A percentile compares a stretch with the other conserved stretches of the same genome.
Evolutionary conservation across 2,797 vertebrate genomes (phyloP).

Genomic region (Tiaroga cobitis): DNA sequence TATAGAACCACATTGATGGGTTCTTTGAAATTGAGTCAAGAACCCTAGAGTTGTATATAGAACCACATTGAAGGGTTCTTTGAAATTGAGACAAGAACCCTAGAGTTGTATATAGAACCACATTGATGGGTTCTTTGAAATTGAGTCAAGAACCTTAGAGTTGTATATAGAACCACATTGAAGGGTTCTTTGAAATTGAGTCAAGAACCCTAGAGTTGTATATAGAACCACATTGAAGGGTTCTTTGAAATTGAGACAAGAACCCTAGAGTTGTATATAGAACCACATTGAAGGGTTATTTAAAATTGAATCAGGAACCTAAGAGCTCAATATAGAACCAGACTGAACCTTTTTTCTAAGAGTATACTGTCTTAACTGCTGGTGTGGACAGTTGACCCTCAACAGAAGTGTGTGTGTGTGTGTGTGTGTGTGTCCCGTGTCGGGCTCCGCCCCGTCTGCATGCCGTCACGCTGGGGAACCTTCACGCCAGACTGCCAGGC

Average conservation of each 20-base stretch:
- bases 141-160: background rate
- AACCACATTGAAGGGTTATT: background rate
- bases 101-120: too few relatives aligned
- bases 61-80: background rate
- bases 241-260: too few relatives aligned
- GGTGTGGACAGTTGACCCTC: background rate
- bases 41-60: background rate
- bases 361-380: too few relatives aligned
- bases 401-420: background rate
- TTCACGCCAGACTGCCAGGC: slow-evolving; percentile 45
- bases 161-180: background rate
- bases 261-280: too few relatives aligned
- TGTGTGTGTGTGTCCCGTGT: too few relatives aligned
- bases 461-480: slow-evolving; percentile 42
- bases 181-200: background rate
- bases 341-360: background rate
- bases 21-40: background rate
- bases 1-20: background rate
- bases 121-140: background rate
- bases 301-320: background rate
- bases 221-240: background rate
- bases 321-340: background rate
- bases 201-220: background rate
- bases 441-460: slow-evolving; percentile 41
- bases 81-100: background rate